Percentiles rank a stretch among this genome's conserved stretches.
phyloP scores from a whole-genome alignment of 2,888 invertebrate genomes.

The Brachycybe producta region DNA sequence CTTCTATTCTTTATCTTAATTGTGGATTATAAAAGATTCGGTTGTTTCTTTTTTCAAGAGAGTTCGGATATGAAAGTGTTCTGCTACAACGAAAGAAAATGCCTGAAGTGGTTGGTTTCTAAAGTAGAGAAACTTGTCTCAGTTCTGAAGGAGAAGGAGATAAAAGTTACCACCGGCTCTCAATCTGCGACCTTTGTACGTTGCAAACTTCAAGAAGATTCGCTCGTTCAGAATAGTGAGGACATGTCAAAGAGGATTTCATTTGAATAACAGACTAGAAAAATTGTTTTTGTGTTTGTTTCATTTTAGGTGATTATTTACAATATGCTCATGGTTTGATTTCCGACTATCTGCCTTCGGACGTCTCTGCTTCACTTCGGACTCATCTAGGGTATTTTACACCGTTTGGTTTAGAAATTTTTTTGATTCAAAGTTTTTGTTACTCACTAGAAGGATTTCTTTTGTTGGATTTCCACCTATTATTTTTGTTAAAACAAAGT shows the following conservation, averaged over 20 bases:
- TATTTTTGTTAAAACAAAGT: too few relatives aligned
- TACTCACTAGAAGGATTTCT: not conserved
- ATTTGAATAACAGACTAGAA: not conserved
- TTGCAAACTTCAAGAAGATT: too few relatives aligned
- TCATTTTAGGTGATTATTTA: not conserved
- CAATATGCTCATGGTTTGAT: not conserved
- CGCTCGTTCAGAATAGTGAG: too few relatives aligned
- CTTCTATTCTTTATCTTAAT: not conserved
- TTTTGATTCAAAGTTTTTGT: not conserved
- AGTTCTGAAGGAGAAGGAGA: not conserved
- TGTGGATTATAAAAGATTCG: not conserved
- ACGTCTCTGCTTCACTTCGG: not conserved
- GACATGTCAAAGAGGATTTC: too few relatives aligned
- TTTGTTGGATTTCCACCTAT: too few relatives aligned
- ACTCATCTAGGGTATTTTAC: not conserved
- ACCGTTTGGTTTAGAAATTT: too few relatives aligned
- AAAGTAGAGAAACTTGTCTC: not conserved
- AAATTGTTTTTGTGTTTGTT: too few relatives aligned
- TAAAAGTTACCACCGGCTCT: not conserved
- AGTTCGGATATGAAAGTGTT: not conserved
- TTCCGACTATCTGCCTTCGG: not conserved
- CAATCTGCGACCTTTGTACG: not conserved
- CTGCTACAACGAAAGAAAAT: not conserved
- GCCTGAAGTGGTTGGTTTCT: not conserved
- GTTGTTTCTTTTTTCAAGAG: not conserved